Conservation (phyloP, 2,113 vertebrate species). For the Phasianus colchicus region DNA sequence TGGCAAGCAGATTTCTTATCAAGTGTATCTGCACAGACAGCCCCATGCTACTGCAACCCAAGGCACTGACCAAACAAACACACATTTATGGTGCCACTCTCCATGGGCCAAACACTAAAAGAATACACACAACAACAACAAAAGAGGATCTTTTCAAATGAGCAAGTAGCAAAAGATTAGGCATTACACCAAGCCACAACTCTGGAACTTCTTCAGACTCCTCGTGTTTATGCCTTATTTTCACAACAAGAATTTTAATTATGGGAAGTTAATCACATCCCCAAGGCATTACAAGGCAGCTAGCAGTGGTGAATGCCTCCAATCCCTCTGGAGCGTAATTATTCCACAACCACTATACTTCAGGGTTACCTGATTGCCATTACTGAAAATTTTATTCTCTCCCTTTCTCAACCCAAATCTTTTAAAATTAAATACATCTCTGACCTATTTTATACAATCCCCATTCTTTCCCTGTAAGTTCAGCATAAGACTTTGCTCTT, state of each 20-base stretch:
- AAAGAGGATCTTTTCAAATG: background rate
- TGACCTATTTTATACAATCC: conserved; percentile 60
- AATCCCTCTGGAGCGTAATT: conserved; percentile 56
- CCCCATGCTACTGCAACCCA: background rate
- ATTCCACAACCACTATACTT: conserved; percentile 56
- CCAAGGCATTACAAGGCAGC: conserved; percentile 13
- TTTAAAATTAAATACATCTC: conserved; percentile 61
- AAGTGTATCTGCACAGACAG: background rate
- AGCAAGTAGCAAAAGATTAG: background rate
- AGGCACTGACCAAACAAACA: background rate
- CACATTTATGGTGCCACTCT: background rate
- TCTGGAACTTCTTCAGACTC: conserved; percentile 1
- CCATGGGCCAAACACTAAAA: background rate
- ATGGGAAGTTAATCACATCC: conserved; percentile 64
- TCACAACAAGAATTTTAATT: conserved; percentile 61
- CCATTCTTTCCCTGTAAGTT: conserved; percentile 35
- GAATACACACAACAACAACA: background rate
- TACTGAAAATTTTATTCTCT: conserved; percentile 38
- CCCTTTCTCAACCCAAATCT: conserved; percentile 7
- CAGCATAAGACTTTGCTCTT: conserved; percentile 41
- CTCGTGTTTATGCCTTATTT: conserved; percentile 11
- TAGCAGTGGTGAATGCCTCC: background rate
- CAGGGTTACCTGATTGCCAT: conserved; percentile 45
- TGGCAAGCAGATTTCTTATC: background rate
- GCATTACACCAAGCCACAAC: background rate